These are phyloP conservation scores for Pachypanchax playfairii DNA, from an alignment of 2,113 vertebrate genomes.

Conservation along the genomic window DNA sequence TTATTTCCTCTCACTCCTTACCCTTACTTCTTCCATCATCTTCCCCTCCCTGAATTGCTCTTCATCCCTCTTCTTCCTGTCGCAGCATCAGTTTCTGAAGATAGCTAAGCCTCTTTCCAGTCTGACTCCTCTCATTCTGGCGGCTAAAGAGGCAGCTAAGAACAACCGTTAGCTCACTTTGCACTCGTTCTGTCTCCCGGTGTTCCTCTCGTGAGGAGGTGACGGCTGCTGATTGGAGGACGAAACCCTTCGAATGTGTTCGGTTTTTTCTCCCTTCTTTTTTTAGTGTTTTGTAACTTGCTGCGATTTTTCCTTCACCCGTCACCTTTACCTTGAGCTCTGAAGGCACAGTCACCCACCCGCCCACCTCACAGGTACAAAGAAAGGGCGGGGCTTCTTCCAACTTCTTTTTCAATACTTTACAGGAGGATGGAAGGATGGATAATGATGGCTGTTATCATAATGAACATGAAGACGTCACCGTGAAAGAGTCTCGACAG, in stretches of 20 bases:
- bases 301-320: not conserved
- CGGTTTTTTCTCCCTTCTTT: slow-evolving; percentile 2
- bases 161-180: slow-evolving; percentile 85
- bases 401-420: slow-evolving; percentile 5
- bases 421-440: slow-evolving; percentile 36
- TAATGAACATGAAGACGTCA: not conserved
- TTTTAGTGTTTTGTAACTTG: slow-evolving; percentile 13
- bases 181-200: slow-evolving; percentile 11
- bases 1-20: not conserved
- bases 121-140: slow-evolving; percentile 94
- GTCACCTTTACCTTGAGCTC: not conserved
- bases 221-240: slow-evolving; percentile 21
- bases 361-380: slow-evolving; percentile 3
- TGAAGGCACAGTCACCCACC: not conserved
- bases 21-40: not conserved
- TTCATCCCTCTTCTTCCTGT: not conserved
- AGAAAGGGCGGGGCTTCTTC: not conserved
- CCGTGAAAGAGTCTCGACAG: slow-evolving; percentile 3
- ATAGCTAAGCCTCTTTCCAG: slow-evolving; percentile 95
- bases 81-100: slow-evolving; percentile 95
- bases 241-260: too few species aligned
- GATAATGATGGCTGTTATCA: slow-evolving; percentile 8
- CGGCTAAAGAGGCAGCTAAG: slow-evolving; percentile 94
- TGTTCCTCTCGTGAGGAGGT: not conserved
- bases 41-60: not conserved